Evolutionary conservation across 2,888 invertebrate species (phyloP).

Genomic region (Trissolcus japonicus): DNA sequence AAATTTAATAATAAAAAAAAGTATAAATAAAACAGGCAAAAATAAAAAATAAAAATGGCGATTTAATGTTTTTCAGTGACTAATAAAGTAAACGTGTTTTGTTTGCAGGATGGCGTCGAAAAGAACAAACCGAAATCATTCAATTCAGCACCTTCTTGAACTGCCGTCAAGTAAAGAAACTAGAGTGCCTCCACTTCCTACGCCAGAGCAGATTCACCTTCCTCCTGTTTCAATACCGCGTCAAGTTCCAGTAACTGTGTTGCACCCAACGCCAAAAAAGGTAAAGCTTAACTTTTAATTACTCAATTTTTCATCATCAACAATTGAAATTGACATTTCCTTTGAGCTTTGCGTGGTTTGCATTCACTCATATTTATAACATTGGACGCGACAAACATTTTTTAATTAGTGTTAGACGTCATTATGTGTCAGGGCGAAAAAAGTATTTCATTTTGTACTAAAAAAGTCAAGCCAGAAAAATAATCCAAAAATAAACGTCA

Average conservation of each 20-base stretch:
- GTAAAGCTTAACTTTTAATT: constrained; percentile 62
- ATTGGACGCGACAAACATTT: neutral
- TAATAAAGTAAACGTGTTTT: constrained; percentile 7
- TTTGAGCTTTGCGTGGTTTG: neutral
- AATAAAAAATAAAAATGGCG: neutral
- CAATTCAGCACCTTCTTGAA: constrained; percentile 78
- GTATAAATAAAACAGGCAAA: no score
- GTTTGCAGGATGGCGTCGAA: constrained; percentile 75
- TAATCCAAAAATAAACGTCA: no score
- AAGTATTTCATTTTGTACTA: no score
- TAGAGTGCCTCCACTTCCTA: constrained; percentile 63
- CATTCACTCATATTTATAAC: neutral
- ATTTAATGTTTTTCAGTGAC: neutral
- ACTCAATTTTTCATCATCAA: neutral
- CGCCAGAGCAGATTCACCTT: constrained; percentile 64
- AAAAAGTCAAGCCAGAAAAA: no score
- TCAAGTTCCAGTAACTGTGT: constrained; percentile 71
- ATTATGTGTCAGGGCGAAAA: no score
- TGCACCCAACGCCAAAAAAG: constrained; percentile 76
- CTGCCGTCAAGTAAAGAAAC: constrained; percentile 76
- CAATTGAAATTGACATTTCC: neutral
- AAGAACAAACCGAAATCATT: constrained; percentile 78
- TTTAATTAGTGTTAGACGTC: no score
- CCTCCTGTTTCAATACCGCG: constrained; percentile 67
- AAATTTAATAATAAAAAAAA: no score